phyloP scores from a whole-genome alignment of 2,113 vertebrate species.

The Brachypteracias leptosomus region DNA sequence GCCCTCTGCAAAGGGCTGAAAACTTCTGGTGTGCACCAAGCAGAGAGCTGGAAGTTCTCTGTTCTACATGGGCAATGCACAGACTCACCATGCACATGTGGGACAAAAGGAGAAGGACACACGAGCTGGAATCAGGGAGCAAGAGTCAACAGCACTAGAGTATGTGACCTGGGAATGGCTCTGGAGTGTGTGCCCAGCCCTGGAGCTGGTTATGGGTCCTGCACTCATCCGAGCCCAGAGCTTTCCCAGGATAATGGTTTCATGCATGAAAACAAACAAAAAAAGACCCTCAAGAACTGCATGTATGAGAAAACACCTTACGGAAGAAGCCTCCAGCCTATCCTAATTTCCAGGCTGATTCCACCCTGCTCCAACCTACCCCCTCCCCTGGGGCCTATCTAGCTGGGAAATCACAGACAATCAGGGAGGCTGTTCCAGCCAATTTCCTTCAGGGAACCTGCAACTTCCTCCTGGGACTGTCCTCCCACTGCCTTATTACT shows the following conservation, averaged over 20 bases:
- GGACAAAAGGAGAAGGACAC: not conserved
- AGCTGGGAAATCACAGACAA: slow-evolving; percentile 56
- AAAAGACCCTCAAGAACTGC: not conserved
- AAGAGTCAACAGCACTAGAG: not conserved
- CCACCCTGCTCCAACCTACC: slow-evolving; percentile 9
- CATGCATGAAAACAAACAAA: not conserved
- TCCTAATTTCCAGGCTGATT: slow-evolving; percentile 45
- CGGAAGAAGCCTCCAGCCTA: slow-evolving; percentile 29
- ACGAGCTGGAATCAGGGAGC: not conserved
- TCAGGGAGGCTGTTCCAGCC: slow-evolving; percentile 48
- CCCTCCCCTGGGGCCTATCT: slow-evolving; percentile 30
- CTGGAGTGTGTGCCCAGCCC: not conserved
- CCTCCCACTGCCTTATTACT: not conserved
- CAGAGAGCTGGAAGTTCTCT: not conserved
- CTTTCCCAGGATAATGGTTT: not conserved
- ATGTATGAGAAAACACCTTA: not conserved
- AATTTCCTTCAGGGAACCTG: slow-evolving; percentile 62
- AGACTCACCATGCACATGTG: accelerated
- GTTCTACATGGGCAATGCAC: not conserved
- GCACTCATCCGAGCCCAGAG: not conserved
- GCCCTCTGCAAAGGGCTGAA: not conserved
- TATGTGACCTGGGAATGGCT: not conserved
- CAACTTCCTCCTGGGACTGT: slow-evolving; percentile 49
- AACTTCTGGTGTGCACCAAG: not conserved
- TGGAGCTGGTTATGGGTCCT: not conserved